Conservation (phyloP, 2,888 invertebrate species). For the Fragum whitleyi region DNA sequence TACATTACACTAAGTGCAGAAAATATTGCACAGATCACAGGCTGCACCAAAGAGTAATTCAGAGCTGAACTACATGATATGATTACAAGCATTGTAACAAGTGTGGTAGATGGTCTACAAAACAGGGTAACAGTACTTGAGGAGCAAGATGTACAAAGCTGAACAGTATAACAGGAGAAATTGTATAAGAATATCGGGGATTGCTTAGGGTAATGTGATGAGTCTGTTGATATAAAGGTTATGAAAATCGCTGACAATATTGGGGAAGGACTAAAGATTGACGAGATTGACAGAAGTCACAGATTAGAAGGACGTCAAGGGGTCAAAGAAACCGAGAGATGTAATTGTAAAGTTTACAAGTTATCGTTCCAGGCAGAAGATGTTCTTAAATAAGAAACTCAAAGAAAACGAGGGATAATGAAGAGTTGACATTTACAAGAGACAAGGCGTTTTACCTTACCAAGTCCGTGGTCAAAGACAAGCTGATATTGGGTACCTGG, state of each 20-base stretch:
- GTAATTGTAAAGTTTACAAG: not conserved
- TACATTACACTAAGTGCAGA: too few relatives aligned
- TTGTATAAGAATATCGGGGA: not conserved
- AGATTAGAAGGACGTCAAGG: not conserved
- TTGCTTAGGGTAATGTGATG: not conserved
- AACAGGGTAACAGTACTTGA: too few relatives aligned
- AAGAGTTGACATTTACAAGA: not conserved
- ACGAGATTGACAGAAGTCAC: constrained; percentile 1
- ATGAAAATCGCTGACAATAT: not conserved
- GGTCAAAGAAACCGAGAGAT: not conserved
- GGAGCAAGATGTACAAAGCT: not conserved
- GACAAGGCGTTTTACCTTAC: not conserved
- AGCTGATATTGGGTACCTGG: not conserved
- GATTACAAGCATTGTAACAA: too few relatives aligned
- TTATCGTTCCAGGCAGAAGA: not conserved
- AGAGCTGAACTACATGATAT: too few relatives aligned
- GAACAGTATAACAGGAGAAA: constrained; percentile 1
- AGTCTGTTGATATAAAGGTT: not conserved
- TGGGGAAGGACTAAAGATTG: not conserved
- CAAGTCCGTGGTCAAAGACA: not conserved
- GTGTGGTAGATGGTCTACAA: too few relatives aligned
- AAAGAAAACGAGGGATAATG: not conserved
- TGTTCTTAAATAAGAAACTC: not conserved
- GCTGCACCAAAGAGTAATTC: too few relatives aligned
- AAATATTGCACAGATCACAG: too few relatives aligned